phyloP scores from a whole-genome alignment of 2,113 vertebrate species.

The Sprattus sprattus region DNA sequence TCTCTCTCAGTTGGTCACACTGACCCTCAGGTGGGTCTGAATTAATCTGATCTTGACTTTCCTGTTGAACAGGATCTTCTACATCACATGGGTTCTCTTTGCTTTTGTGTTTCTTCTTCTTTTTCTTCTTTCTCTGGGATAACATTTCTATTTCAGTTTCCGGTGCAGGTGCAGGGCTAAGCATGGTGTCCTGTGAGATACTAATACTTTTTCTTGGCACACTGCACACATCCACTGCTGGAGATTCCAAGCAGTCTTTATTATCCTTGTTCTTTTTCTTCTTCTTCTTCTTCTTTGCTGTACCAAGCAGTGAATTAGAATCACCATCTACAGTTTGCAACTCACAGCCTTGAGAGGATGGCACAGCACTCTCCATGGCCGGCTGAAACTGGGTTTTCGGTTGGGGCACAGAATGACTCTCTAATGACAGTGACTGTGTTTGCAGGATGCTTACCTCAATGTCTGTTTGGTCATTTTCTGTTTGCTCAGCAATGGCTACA shows the following conservation, averaged over 20 bases:
- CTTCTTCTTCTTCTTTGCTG: background rate
- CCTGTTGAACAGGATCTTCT: background rate
- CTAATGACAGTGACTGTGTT: background rate
- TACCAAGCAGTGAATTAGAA: background rate
- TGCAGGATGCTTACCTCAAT: background rate
- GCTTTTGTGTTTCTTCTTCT: background rate
- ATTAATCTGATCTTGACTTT: background rate
- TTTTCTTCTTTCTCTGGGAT: constrained; percentile 32
- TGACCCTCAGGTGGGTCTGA: background rate
- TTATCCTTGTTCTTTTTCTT: background rate
- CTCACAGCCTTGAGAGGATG: background rate
- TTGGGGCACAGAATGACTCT: background rate
- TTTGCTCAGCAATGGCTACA: background rate
- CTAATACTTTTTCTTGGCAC: background rate
- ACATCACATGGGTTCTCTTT: background rate
- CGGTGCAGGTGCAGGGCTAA: background rate
- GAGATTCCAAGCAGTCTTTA: background rate
- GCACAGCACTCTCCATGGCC: too few relatives aligned
- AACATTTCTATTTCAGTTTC: background rate
- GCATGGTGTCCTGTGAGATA: background rate
- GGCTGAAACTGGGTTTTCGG: too few relatives aligned
- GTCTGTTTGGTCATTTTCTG: background rate
- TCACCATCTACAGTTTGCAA: background rate
- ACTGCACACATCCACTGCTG: background rate
- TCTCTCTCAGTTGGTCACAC: background rate